Base-by-base conservation (phyloP, 1,140 invertebrate genomes). In the Conus betulinus region DNA sequence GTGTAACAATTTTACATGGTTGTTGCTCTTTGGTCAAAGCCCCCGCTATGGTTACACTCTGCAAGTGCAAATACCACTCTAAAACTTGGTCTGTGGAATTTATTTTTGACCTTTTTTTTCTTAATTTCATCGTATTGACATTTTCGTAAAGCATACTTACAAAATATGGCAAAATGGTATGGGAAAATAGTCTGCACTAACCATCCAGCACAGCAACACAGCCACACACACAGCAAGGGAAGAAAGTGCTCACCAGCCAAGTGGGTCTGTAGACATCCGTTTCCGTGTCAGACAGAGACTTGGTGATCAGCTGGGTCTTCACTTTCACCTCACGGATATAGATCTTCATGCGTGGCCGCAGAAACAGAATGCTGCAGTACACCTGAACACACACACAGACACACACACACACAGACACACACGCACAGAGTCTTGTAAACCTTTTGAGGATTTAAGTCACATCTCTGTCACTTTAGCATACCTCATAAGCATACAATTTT, bases 261-360 rank as follows among this genome's bases (percentile, higher is more conserved):
- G 91, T 91, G 55, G 94, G 94, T 89, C 91, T 94, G 89, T 95
- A 95, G 55, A 92, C 85, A 88, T 94, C 94, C 25, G 78, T 92
- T 90, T 94, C 94, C 81, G 93, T 94, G 51, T 94, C 88, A 71
- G 91, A 92, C 13, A 95, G 89, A 83, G 91, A 90, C 85, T 94
- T 94, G 39, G 88, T 90, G 39, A 95, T 92, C n/a, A 94, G 88
- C 88, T 93, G 94, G 13, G 92, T 93, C 78, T 92, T 91, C 51
- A 95, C 94, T 89, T 93, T 93, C 78, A 90, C 87, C 1, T 92
- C 93, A 67, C 93, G 88, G 51, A 95, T 85, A 27, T 93, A 91
- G 83, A 95, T 95, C 87, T 94, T 95, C 94, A 95, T 94, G 53
- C 93, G 89, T 25, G 94, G 94, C 79, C 94, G 92, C 79, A 94